Percentiles rank a stretch among this genome's conserved stretches.
These are phyloP conservation scores for Brachyistius frenatus DNA, from an alignment of 2,113 vertebrate species.

Conservation along the genomic window DNA sequence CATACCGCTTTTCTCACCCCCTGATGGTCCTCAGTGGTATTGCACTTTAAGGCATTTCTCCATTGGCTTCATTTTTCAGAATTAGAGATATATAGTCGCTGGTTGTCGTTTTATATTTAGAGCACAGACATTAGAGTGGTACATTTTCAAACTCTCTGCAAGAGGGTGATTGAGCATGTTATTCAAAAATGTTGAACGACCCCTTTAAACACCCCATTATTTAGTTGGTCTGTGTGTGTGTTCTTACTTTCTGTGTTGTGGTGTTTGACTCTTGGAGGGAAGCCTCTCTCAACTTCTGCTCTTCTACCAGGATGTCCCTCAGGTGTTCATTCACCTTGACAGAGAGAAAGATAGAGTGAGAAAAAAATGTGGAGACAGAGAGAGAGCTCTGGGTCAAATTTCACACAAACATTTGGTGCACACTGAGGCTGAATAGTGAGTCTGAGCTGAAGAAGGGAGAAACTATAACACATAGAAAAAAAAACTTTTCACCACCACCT, in stretches of 20 bases:
- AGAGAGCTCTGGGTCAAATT: conserved; percentile 31
- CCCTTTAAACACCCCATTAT: background rate
- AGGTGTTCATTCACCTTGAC: conserved; percentile 94
- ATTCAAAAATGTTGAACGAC: no score
- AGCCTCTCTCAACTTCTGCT: conserved; percentile 89
- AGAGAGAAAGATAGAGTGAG: conserved; percentile 4
- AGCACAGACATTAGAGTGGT: no score
- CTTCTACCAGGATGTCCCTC: conserved; percentile 92
- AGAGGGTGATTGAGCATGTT: no score
- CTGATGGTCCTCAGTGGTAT: no score
- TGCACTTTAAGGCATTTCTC: no score
- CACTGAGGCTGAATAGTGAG: conserved; percentile 37
- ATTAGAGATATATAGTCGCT: no score
- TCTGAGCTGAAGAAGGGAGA: conserved; percentile 23
- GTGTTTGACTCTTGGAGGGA: conserved; percentile 82
- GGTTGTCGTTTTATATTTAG: no score
- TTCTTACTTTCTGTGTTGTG: conserved; percentile 88
- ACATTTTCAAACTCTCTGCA: no score
- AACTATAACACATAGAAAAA: conserved; percentile 38
- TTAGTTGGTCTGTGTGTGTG: background rate
- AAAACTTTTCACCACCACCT: conserved; percentile 12
- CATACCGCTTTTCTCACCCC: no score
- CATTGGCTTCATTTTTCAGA: no score
- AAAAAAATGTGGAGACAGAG: conserved; percentile 8
- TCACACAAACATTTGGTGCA: conserved; percentile 40